Percentiles rank a stretch among this genome's conserved stretches.
Evolutionary conservation across 2,888 invertebrate genomes (phyloP).

Genomic region (Drosophila tanythrix): DNA sequence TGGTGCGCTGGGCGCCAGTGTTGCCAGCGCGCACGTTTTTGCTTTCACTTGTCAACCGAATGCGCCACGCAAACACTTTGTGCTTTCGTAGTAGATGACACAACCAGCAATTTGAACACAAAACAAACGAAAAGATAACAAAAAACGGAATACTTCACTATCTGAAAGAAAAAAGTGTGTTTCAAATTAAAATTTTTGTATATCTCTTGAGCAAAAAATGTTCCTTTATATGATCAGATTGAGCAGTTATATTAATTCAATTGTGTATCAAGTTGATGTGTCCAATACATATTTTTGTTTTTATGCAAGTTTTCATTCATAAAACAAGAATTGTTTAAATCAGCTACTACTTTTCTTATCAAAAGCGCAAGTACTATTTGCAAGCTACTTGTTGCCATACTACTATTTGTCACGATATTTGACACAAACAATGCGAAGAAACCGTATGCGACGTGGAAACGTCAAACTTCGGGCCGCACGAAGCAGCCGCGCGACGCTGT

Average conservation of each 20-base stretch:
- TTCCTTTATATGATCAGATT: background rate
- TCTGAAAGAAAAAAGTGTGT: background rate
- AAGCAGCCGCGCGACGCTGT: slow-evolving; percentile 47
- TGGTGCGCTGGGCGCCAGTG: slow-evolving; percentile 47
- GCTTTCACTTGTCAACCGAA: slow-evolving; percentile 69
- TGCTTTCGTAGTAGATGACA: slow-evolving; percentile 39
- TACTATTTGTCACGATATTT: slow-evolving; percentile 42
- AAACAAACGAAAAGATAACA: background rate
- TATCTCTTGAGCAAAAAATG: background rate
- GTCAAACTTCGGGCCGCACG: slow-evolving; percentile 74
- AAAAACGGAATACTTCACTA: too few relatives aligned
- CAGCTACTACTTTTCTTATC: slow-evolving; percentile 63
- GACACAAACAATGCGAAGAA: slow-evolving; percentile 47
- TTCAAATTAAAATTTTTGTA: background rate
- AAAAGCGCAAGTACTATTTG: slow-evolving; percentile 28
- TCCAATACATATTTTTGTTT: background rate
- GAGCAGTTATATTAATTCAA: background rate
- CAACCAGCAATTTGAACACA: slow-evolving; percentile 15
- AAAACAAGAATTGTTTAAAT: slow-evolving; percentile 5
- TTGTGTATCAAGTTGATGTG: background rate
- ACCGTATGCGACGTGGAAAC: slow-evolving; percentile 71
- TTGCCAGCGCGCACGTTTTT: slow-evolving; percentile 61
- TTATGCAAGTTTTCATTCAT: slow-evolving; percentile 64
- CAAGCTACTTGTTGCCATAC: slow-evolving; percentile 74
- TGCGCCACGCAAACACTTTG: slow-evolving; percentile 74